Conservation (phyloP, 1,140 invertebrate genomes). For the Pentalonia nigronervosa region DNA sequence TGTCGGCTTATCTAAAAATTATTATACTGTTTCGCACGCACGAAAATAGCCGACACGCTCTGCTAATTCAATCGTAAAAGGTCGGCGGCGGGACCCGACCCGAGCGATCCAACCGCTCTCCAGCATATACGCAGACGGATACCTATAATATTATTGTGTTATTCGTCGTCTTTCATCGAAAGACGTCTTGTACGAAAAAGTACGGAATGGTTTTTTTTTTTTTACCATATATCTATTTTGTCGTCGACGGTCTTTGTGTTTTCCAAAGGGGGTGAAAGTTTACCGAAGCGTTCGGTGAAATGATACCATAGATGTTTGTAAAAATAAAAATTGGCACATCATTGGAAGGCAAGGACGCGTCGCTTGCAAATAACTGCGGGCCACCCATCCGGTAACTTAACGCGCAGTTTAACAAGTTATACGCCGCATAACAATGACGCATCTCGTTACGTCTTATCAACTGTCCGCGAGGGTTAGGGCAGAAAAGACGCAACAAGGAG, state of each 20-base stretch:
- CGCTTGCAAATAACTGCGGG: slow-evolving; percentile 9
- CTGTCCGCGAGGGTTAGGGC: neutral
- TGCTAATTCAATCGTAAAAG: neutral
- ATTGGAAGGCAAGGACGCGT: neutral
- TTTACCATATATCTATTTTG: neutral
- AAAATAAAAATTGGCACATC: slow-evolving; percentile 14
- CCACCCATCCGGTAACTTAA: neutral
- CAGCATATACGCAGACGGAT: neutral
- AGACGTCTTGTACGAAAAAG: neutral
- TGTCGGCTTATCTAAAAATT: neutral
- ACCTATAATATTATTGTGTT: neutral
- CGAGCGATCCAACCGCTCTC: neutral
- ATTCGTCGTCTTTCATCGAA: neutral
- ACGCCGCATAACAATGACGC: neutral
- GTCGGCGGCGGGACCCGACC: neutral
- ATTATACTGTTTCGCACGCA: neutral
- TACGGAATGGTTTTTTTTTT: neutral
- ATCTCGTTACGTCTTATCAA: neutral
- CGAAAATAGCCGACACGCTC: neutral
- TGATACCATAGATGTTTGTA: neutral
- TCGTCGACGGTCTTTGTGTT: neutral
- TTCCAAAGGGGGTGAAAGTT: neutral
- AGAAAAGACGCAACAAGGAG: neutral
- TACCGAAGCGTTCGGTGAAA: neutral
- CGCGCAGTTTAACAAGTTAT: slow-evolving; percentile 11